Base-by-base conservation (phyloP, 1,140 invertebrate genomes). In the Danaus melanippus region DNA sequence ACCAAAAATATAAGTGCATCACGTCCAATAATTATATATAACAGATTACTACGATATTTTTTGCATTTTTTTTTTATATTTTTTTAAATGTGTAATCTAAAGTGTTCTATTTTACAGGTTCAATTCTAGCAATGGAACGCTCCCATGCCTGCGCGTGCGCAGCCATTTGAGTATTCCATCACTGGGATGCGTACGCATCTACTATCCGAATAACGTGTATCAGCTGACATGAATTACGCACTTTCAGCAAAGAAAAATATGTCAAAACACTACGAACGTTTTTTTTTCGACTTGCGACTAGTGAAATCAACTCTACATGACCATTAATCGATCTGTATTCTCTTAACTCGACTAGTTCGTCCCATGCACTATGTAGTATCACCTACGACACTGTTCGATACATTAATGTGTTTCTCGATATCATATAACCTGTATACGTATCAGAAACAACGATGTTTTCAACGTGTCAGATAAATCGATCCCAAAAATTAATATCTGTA, bases 161-260 rank as follows among this genome's bases (percentile, higher is more conserved):
- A 58, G 63, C 64, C 79, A 78, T 84, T 79, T 65, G 78, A 81
- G 69, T 81, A 76, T 80, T 84, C 73, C 79, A 73, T 60, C 12
- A 21, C 81, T 83, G 70, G 50, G 60, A 54, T 57, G 44, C 58
- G 42, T 43, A 52, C 46, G 50, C 51, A 43, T 52, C 61, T 41
- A 72, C 73, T 76, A 79, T 77, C 67, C 60, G 70, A 74, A 75
- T 60, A 76, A 73, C 73, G 70, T 73, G 66, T 78, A 80, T 69
- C 84, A 86, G 87, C 87, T 88, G 87, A 86, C 85, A 88, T 86
- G 87, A 88, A 86, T 87, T 85, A 88, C 87, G 85, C 84, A 88
- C 87, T 87, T 87, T 87, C 87, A 88, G 87, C 85, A 88, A 88
- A 88, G 85, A 88, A 88, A 88, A 88, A 86, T 84, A 87, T 87